Evolutionary conservation across 2,113 vertebrate genomes (phyloP), one percentile per base, ranked within the genome.

Genomic region (Gallinago paraguaiae): DNA sequence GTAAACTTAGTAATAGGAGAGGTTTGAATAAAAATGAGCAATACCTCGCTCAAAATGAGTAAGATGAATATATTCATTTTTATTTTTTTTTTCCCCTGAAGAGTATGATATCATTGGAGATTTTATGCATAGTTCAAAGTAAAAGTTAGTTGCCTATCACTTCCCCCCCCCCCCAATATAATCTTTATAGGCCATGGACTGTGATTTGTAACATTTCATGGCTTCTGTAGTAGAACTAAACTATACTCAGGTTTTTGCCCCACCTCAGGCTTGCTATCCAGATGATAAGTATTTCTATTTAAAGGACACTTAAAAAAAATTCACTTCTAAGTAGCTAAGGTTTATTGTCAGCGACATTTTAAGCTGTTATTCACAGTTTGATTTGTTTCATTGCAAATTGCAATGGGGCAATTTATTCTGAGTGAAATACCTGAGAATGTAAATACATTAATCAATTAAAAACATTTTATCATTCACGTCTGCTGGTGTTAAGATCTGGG

Each of bases 381-480:
- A 24, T 84, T 82, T 79, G 17, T 88, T 82, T 82, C 30, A 41
- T 72, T 86, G 45, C 2, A 80, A 72, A 59, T 88, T 69, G 50
- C 11, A 63, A 28, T 20, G 17, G 9, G 31, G 14, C 30, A 3
- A 64, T 56, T 89, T 59, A 78, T 93, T 89, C 37, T 71, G 23
- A 79, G 33, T 59, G 53, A 89, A 81, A 68, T 71, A 71, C 6
- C 10, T 48, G 53, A 71, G 23, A 71, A 64, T 17, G 8, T 46
- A 71, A 90, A 85, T 64, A 35, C 3, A 24, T n/a, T 93, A 85
- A 68, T 67, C 23, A 75, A 59, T 81, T 63, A 61, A 89, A 83
- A 89, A 4, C 9, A 57, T 43, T 1, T 0, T 78, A 69, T 60
- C 2, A 46, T 77, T 61, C 33, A 61, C 0, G 0, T 57, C 18